phyloP scores from a whole-genome alignment of 2,888 invertebrate species.

The Zootermopsis nevadensis region DNA sequence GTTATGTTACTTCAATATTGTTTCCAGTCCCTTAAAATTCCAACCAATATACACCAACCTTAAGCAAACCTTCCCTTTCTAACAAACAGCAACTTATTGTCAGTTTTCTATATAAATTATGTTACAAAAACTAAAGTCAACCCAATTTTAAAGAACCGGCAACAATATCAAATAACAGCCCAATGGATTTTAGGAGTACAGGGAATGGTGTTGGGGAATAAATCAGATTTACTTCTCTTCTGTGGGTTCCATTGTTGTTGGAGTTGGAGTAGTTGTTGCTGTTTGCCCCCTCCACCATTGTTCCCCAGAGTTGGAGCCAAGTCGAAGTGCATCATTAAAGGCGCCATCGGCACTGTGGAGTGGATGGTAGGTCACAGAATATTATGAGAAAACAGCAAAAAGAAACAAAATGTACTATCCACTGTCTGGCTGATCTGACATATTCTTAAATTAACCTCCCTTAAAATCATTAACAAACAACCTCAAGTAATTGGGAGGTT shows the following conservation, averaged over 20 bases:
- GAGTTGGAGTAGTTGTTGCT: constrained; percentile 64
- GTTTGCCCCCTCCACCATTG: constrained; percentile 70
- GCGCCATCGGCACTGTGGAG: constrained; percentile 52
- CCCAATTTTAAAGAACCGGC: constrained; percentile 32
- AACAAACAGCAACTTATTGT: constrained; percentile 37
- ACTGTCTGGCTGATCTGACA: background rate
- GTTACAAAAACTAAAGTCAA: background rate
- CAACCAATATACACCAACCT: constrained; percentile 14
- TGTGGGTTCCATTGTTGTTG: constrained; percentile 66
- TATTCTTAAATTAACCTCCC: constrained; percentile 4
- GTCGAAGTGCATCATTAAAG: constrained; percentile 65
- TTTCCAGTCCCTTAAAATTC: constrained; percentile 39
- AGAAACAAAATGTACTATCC: constrained; percentile 41
- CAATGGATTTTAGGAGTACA: constrained; percentile 19
- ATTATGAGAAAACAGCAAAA: constrained; percentile 43
- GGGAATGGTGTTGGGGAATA: constrained; percentile 42
- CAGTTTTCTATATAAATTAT: background rate
- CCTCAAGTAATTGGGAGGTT: background rate
- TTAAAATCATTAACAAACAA: background rate
- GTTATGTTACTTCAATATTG: constrained; percentile 26
- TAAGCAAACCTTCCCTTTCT: constrained; percentile 12
- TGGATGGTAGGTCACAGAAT: constrained; percentile 52
- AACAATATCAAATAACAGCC: constrained; percentile 28
- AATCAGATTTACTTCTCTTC: constrained; percentile 65
- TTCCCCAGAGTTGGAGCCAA: constrained; percentile 66